Percentiles rank a stretch among this genome's conserved stretches.
These are phyloP conservation scores for Euplagia quadripunctaria DNA, from an alignment of 2,888 invertebrate species.

Conservation along the genomic window DNA sequence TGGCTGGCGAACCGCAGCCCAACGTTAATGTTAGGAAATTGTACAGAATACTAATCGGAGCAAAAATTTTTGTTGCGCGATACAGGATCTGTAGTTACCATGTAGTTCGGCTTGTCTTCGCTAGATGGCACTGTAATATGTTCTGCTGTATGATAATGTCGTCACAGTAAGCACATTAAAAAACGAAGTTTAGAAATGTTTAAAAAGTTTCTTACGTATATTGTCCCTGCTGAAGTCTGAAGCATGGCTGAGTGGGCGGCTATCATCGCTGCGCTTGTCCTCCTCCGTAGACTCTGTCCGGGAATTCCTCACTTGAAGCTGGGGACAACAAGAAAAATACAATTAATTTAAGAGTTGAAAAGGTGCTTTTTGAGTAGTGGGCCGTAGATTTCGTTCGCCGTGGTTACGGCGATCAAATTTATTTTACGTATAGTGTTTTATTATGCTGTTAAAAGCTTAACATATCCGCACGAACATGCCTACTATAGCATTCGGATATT, in stretches of 20 bases:
- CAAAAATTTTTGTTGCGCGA: background rate
- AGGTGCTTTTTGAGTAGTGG: background rate
- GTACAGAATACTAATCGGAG: background rate
- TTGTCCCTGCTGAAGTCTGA: slow-evolving; percentile 90
- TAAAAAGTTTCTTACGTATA: slow-evolving; percentile 68
- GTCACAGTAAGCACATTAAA: background rate
- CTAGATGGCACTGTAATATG: background rate
- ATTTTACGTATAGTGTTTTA: background rate
- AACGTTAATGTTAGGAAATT: background rate
- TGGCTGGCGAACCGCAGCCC: too few species aligned
- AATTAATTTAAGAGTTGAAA: background rate
- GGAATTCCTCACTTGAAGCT: slow-evolving; percentile 88
- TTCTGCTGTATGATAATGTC: background rate
- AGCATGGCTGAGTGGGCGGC: slow-evolving; percentile 90
- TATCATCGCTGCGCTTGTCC: slow-evolving; percentile 86
- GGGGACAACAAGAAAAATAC: slow-evolving; percentile 48
- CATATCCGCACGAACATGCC: too few species aligned
- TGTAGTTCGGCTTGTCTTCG: too few species aligned
- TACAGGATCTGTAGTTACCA: background rate
- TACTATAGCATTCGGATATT: too few species aligned
- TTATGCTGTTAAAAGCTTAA: background rate
- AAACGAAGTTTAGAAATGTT: background rate
- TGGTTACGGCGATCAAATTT: background rate
- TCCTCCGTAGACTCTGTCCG: slow-evolving; percentile 88
- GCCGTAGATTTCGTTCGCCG: too few species aligned